These are phyloP conservation scores for Prolemur simus DNA, from an alignment of 2,113 vertebrate genomes.

Conservation along the genomic window DNA sequence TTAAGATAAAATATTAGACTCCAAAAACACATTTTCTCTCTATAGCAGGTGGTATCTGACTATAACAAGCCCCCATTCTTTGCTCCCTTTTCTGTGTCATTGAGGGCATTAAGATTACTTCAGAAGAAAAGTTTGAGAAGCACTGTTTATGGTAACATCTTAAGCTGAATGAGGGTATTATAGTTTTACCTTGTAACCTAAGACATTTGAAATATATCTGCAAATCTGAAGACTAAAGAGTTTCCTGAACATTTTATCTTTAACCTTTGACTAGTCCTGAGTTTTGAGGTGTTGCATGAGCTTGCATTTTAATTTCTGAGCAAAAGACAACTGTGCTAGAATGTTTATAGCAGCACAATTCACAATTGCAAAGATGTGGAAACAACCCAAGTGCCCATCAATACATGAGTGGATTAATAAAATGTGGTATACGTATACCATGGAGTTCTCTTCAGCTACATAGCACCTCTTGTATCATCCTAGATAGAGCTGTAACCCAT, in stretches of 20 bases:
- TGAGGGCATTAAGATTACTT: not conserved
- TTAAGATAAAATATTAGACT: slow-evolving; percentile 55
- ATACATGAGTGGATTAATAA: too few species aligned
- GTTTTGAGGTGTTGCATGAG: not conserved
- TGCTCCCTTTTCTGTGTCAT: not conserved
- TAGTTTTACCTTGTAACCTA: not conserved
- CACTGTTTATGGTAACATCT: not conserved
- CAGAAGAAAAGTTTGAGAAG: not conserved
- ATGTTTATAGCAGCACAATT: too few species aligned
- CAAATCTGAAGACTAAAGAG: not conserved
- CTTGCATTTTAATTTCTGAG: not conserved
- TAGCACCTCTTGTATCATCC: too few species aligned
- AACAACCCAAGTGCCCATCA: too few species aligned
- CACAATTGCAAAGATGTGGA: too few species aligned
- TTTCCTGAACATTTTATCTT: not conserved
- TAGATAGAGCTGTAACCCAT: too few species aligned
- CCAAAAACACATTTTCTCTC: slow-evolving; percentile 1
- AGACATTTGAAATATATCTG: not conserved
- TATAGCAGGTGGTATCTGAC: slow-evolving; percentile 6
- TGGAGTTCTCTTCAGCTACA: too few species aligned
- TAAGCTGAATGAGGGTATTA: not conserved
- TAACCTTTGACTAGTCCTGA: not conserved
- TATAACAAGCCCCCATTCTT: too few species aligned
- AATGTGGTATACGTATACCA: too few species aligned
- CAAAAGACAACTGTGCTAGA: too few species aligned